A percentile compares a stretch with the other conserved stretches of the same genome.
Conservation (phyloP, 2,113 vertebrate genomes). For the Thunnus thynnus region DNA sequence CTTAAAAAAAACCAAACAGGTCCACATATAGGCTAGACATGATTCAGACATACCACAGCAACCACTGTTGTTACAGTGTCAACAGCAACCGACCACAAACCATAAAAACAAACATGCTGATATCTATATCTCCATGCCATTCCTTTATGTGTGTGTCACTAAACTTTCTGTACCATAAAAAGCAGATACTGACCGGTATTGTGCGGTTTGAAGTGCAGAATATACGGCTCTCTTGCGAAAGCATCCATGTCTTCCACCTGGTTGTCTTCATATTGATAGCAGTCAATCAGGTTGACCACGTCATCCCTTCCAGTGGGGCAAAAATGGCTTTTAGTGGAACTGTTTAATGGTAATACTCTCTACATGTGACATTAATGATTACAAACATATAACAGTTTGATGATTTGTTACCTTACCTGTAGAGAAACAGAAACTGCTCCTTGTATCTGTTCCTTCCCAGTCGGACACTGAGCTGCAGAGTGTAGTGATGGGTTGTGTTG, state of each 20-base stretch:
- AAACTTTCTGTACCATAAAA: neutral
- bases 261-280: constrained; percentile 78
- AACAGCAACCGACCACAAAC: neutral
- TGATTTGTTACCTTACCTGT: constrained; percentile 61
- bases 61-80: neutral
- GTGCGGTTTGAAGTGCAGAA: constrained; percentile 71
- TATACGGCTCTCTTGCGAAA: constrained; percentile 78
- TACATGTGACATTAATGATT: neutral
- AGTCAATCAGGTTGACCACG: constrained; percentile 62
- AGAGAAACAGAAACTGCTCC: constrained; percentile 83
- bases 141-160: neutral
- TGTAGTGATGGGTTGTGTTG: constrained; percentile 68
- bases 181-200: constrained; percentile 60
- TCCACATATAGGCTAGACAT: neutral
- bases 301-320: constrained; percentile 52
- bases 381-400: neutral
- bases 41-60: constrained; percentile 23
- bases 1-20: neutral
- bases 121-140: neutral
- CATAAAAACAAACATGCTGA: neutral
- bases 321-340: neutral
- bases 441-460: constrained; percentile 80
- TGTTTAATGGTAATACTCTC: neutral
- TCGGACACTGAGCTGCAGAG: constrained; percentile 67
- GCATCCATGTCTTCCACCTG: constrained; percentile 71